Percentiles rank a stretch among this genome's conserved stretches.
phyloP scores from a whole-genome alignment of 1,140 invertebrate genomes.

The Xylocopa sonorina region DNA sequence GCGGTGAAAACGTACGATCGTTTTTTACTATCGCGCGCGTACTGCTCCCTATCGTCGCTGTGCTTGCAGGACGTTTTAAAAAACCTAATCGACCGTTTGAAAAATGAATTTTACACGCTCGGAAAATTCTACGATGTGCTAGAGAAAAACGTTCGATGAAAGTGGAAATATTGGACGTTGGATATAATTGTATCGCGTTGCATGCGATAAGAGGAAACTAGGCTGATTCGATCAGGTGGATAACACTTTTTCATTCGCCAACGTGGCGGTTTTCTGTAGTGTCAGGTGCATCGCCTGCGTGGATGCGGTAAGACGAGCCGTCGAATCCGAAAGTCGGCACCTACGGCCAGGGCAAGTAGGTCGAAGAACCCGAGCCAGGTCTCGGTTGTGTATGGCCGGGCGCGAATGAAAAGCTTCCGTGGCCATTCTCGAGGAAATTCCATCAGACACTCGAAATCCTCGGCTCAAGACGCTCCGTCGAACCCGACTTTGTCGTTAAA shows the following conservation, averaged over 20 bases:
- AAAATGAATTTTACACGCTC: no score
- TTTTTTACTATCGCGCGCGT: no score
- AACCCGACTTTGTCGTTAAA: conserved; percentile 34
- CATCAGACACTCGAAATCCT: conserved; percentile 50
- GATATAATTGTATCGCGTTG: no score
- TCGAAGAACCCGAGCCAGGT: conserved; percentile 29
- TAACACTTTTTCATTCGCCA: not conserved
- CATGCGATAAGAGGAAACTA: not conserved
- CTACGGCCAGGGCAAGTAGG: conserved; percentile 40
- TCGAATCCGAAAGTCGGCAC: conserved; percentile 39
- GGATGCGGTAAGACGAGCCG: conserved; percentile 9
- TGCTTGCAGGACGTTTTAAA: no score
- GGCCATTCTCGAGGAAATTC: conserved; percentile 50
- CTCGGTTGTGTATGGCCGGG: conserved; percentile 12
- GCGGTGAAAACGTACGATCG: not conserved
- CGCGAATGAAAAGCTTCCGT: conserved; percentile 43
- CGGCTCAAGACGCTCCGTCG: conserved; percentile 32
- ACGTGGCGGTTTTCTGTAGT: conserved; percentile 19
- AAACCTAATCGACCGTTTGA: no score
- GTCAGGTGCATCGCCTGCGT: conserved; percentile 1
- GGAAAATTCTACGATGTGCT: no score
- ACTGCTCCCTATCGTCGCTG: no score
- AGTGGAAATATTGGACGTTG: no score
- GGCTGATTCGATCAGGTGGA: not conserved
- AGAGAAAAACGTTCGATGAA: no score